These are phyloP conservation scores for Pterois miles DNA, from an alignment of 2,797 vertebrate species.

Conservation along the genomic window DNA sequence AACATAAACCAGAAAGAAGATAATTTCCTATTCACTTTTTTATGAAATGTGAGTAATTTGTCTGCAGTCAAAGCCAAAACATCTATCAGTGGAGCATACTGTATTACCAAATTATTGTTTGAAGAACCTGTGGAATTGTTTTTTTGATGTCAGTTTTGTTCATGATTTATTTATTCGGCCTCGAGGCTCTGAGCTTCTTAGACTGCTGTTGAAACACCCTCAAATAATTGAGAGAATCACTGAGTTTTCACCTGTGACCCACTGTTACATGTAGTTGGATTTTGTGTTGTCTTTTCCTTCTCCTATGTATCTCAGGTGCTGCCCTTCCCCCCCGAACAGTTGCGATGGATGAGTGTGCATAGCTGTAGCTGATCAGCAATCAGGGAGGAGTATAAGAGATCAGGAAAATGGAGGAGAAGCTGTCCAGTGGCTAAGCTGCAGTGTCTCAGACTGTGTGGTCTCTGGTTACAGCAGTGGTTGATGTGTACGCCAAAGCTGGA, in stretches of 20 bases:
- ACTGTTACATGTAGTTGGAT: too few species aligned
- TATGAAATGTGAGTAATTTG: neutral
- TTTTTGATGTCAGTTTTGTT: slow-evolving; percentile 24
- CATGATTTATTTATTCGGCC: slow-evolving; percentile 41
- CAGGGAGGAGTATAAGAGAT: too few species aligned
- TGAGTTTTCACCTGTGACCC: neutral
- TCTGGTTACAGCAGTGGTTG: too few species aligned
- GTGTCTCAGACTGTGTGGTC: too few species aligned
- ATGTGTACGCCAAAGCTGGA: too few species aligned
- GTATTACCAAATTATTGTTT: neutral
- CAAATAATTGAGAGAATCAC: slow-evolving; percentile 25
- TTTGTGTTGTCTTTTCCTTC: too few species aligned
- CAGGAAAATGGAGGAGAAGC: too few species aligned
- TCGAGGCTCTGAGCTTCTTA: neutral
- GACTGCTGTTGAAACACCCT: slow-evolving; percentile 1
- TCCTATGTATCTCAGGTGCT: too few species aligned
- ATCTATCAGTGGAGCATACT: neutral
- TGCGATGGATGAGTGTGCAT: too few species aligned
- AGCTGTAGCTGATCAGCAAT: too few species aligned
- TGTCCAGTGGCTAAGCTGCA: too few species aligned
- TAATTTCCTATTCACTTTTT: neutral
- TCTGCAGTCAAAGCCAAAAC: neutral
- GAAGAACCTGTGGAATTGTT: slow-evolving; percentile 8
- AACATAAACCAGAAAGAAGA: neutral
- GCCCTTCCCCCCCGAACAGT: too few species aligned